Evolutionary conservation across 92 coral and sea anemone species (phyloP), one percentile per base, ranked within the genome.

Genomic region (Isaurus tuberculatus): DNA sequence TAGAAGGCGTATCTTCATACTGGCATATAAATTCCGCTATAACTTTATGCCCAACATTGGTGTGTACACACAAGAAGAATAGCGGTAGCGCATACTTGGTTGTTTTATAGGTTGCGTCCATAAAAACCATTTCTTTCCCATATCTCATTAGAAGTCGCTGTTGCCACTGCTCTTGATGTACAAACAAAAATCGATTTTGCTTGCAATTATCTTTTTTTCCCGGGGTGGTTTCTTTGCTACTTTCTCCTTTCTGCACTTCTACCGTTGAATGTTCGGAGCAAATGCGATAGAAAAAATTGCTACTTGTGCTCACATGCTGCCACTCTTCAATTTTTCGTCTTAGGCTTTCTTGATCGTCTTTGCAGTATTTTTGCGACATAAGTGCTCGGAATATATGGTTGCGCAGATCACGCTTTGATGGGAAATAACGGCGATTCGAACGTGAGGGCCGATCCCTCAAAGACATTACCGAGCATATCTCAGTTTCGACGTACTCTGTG

Each of bases 41-140:
- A 16, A 87, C 91, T 90, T 81, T 90, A 34, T 86, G 80, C 2
- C 90, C 84, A 37, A 86, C 86, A 71, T 90, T 86, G 55, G 91
- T 86, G 66, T 86, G 91, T 8, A 82, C 90, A 29, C 92, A 86
- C 23, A 89, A 64, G 75, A 90, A 86, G 80, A 86, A 86, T 67
- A 81, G 61, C 11, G 90, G 93, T 32, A 86, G 61, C 27, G 86
- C 86, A 64, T 90, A 87, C 85, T 79, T 86, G 17, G 93, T 86
- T 16, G 90, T 87, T 68, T 86, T 90, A 70, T 90, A 90, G 17
- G 90, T 90, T 36, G 91, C 91, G 70, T 91, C 94, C 65, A 91
- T 65, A 8, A 84, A 80, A 28, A 84, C 91, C 61, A 84, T 85
- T 19, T 91, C 89, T 25, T 61, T 60, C n/a, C 94, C 91, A 55